Conservation (phyloP, 2,113 vertebrate genomes). For the Chaetodon auriga region DNA sequence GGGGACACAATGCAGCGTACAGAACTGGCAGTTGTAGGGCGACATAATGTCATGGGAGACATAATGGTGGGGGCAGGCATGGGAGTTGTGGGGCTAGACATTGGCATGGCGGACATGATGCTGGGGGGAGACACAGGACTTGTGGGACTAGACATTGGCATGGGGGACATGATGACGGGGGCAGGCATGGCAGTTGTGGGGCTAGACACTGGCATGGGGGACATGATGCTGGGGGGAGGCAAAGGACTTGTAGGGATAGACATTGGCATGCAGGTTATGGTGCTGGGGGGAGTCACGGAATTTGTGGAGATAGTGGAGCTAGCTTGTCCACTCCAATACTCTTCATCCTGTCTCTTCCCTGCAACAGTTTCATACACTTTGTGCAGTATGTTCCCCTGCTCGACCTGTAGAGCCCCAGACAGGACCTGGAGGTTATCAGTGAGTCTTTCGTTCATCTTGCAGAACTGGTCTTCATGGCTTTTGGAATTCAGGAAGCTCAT, state of each 20-base stretch:
- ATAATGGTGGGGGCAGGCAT: too few relatives aligned
- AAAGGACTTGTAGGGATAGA: background rate
- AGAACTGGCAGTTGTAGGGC: background rate
- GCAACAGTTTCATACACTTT: background rate
- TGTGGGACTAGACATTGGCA: accelerated
- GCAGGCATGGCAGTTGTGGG: background rate
- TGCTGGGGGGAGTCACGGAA: background rate
- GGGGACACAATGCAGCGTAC: background rate
- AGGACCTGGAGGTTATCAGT: conserved; percentile 9
- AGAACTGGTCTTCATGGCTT: background rate
- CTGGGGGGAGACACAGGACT: background rate
- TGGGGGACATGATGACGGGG: background rate
- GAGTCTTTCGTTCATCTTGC: conserved; percentile 7
- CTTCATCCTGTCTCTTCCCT: background rate
- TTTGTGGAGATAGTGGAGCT: background rate
- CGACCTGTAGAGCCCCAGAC: conserved; percentile 11
- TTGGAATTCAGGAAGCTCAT: background rate
- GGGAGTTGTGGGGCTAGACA: too few relatives aligned
- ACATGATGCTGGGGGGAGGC: accelerated
- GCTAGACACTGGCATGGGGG: background rate
- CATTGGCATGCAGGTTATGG: background rate
- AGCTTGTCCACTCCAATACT: background rate
- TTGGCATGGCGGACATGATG: background rate
- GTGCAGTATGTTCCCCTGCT: background rate
- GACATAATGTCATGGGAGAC: background rate